Evolutionary conservation across 2,888 invertebrate species (phyloP), one percentile per base, ranked within the genome.

Genomic region (Galeopsomyia nigrocyanea): DNA sequence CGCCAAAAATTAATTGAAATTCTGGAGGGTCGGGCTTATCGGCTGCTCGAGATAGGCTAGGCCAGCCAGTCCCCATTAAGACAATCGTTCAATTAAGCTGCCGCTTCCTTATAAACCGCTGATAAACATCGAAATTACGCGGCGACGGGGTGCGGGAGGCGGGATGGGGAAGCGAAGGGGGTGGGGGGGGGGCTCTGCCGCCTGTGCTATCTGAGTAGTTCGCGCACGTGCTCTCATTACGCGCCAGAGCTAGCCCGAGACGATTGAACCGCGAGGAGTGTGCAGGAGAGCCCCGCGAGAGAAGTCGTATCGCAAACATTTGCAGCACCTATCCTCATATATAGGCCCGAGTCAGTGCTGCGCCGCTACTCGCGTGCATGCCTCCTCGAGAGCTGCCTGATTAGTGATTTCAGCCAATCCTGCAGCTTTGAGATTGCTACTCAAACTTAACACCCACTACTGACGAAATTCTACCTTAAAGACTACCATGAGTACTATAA

Each of bases 51-150:
- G 19, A n/a, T 26, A 26, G 26, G 26, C 26, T 26, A 26, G 26
- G 26, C 5, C 26, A 55, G 57, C 49, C 22, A 21, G 14, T 50
- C 17, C 50, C 70, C 74, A 74, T 74, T 74, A 74, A 46, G 68
- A 74, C 67, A 60, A 71, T 74, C 70, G 70, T 71, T 70, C 74
- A 64, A 74, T 74, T 71, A 71, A 62, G 50, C 50, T 46, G 22
- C 63, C 57, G 50, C 63, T 6, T 47, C 50, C 22, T 13, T 10
- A 1, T 39, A 1, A 3, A 7, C 3, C 26, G 39, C 31, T 21
- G 74, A 74, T 74, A 74, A 67, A 58, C 67, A 74, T 74, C 74
- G 67, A 66, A 58, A 73, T 64, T 73, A 64, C 68, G 60, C 47
- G 46, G 26, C n/a, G n/a, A n/a, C n/a, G 26, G 49, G 17, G 49